These are phyloP conservation scores for Caenorhabditis angaria DNA, from an alignment of 2,888 invertebrate genomes.

Conservation along the genomic window DNA sequence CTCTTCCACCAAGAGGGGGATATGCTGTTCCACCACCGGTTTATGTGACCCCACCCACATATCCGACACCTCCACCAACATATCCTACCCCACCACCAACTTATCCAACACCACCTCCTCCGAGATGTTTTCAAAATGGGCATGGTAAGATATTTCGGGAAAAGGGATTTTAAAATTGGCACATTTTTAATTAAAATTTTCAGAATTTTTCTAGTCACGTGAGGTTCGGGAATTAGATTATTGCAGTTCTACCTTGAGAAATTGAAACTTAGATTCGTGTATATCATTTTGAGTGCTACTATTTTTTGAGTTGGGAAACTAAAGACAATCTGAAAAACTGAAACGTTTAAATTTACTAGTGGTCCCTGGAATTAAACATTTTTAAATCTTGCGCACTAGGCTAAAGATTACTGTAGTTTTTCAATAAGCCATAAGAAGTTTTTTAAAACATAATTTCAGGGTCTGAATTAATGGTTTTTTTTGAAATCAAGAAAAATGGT, in stretches of 20 bases:
- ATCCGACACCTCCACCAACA: conserved; percentile 14
- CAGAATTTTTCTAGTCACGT: background rate
- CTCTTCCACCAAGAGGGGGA: conserved; percentile 16
- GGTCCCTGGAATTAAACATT: too few species aligned
- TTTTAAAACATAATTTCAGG: too few species aligned
- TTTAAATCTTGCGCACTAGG: too few species aligned
- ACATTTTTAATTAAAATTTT: background rate
- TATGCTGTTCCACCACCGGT: conserved; percentile 17
- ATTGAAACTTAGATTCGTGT: background rate
- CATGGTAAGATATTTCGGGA: background rate
- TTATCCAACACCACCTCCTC: conserved; percentile 22
- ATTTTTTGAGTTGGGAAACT: background rate
- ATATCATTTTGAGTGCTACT: background rate
- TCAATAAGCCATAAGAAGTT: too few species aligned
- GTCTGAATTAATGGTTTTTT: too few species aligned
- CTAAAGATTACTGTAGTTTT: too few species aligned
- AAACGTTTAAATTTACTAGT: too few species aligned
- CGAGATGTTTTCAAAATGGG: conserved; percentile 33
- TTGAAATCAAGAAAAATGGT: too few species aligned
- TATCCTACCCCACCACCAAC: conserved; percentile 14
- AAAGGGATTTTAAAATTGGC: background rate
- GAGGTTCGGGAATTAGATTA: background rate
- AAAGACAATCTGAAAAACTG: background rate
- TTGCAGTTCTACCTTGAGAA: background rate
- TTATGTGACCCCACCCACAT: conserved; percentile 9